Evolutionary conservation across 2,797 vertebrate species (phyloP).

Genomic region (Sarcoramphus papa): DNA sequence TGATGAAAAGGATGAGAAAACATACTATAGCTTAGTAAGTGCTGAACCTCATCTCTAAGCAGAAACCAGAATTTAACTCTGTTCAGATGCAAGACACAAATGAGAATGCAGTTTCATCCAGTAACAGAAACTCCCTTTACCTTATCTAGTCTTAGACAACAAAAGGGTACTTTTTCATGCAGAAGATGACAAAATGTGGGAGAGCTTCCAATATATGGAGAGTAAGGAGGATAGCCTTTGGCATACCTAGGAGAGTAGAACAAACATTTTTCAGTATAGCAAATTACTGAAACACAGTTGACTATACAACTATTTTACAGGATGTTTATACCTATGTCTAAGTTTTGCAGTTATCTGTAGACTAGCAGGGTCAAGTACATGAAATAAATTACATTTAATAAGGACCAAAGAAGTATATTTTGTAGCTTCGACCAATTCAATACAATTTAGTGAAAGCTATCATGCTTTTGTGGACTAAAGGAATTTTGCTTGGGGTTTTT

Average conservation of each 20-base stretch:
- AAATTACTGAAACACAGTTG: neutral
- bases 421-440: neutral
- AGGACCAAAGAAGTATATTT: neutral
- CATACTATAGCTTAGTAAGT: neutral
- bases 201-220: slow-evolving; percentile 82
- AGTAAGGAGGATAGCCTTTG: slow-evolving; percentile 84
- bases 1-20: neutral
- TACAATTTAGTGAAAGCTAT: neutral
- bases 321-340: neutral
- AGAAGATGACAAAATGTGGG: slow-evolving; percentile 82
- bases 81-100: neutral
- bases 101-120: neutral
- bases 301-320: neutral
- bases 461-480: neutral
- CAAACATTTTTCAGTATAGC: neutral
- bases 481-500: neutral
- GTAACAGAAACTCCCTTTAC: slow-evolving; percentile 38
- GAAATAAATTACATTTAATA: neutral
- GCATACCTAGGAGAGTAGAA: slow-evolving; percentile 69
- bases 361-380: neutral
- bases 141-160: slow-evolving; percentile 81
- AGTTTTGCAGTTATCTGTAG: neutral
- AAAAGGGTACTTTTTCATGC: slow-evolving; percentile 81
- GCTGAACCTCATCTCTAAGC: neutral
- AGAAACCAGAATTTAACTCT: neutral